These are phyloP conservation scores for Plutomurus gul DNA, from an alignment of 1,140 invertebrate genomes.

Conservation along the genomic window DNA sequence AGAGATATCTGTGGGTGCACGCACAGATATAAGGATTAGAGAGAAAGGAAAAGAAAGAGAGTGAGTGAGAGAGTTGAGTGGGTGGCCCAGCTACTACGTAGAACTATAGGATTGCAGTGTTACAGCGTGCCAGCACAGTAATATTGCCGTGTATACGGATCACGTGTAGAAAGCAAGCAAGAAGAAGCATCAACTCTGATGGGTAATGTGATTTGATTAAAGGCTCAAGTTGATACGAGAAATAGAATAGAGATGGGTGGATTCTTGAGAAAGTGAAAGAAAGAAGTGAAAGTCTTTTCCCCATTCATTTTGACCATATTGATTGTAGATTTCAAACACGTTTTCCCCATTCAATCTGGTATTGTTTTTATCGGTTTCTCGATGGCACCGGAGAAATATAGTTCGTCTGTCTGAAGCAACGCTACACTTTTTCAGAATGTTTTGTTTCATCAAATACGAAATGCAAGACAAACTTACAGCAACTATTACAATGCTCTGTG, in stretches of 20 bases:
- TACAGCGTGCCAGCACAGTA: not conserved
- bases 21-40: no score
- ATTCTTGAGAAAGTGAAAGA: constrained; percentile 37
- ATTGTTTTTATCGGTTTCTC: constrained; percentile 42
- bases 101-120: no score
- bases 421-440: constrained; percentile 17
- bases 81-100: no score
- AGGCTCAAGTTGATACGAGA: constrained; percentile 27
- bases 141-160: not conserved
- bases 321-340: constrained; percentile 49
- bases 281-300: constrained; percentile 18
- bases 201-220: constrained; percentile 43
- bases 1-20: no score
- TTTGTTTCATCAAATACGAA: constrained; percentile 38
- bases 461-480: constrained; percentile 34
- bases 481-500: constrained; percentile 1
- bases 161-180: constrained; percentile 27
- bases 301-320: constrained; percentile 34
- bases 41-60: no score
- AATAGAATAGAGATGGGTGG: constrained; percentile 27
- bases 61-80: no score
- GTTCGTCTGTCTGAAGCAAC: constrained; percentile 12
- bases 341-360: constrained; percentile 44
- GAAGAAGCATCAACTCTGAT: constrained; percentile 24
- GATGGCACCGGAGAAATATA: constrained; percentile 27